Conservation (phyloP, 1,140 invertebrate genomes). For the Stegodyphus dumicola region DNA sequence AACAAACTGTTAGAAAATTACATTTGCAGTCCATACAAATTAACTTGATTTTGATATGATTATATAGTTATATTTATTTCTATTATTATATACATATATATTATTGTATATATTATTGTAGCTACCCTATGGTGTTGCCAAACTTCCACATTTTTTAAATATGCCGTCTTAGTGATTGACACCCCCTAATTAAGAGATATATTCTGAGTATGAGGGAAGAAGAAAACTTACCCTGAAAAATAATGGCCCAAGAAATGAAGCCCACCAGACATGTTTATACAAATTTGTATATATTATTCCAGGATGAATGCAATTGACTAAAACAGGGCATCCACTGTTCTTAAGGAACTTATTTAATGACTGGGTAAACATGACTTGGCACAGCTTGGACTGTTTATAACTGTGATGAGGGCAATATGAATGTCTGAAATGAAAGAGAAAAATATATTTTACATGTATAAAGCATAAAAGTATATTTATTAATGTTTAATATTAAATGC, state of each 20-base stretch:
- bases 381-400: conserved; percentile 89
- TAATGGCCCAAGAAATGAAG: conserved; percentile 47
- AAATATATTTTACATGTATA: background rate
- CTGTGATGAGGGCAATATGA: conserved; percentile 76
- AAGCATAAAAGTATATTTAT: background rate
- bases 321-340: conserved; percentile 73
- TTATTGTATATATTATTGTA: no score
- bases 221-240: conserved; percentile 44
- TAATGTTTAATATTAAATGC: background rate
- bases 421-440: conserved; percentile 68
- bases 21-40: no score
- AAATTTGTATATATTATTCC: conserved; percentile 87
- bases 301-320: conserved; percentile 84
- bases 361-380: conserved; percentile 81
- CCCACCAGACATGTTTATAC: conserved; percentile 73
- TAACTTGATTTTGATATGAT: no score
- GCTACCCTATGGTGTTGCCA: no score
- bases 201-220: no score
- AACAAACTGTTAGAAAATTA: no score
- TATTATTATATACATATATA: no score
- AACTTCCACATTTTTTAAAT: no score
- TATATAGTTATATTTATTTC: no score
- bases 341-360: conserved; percentile 71
- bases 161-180: no score
- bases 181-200: no score